A percentile compares a stretch with the other conserved stretches of the same genome.
These are phyloP conservation scores for Danionella dracula DNA, from an alignment of 2,797 vertebrate genomes.

Conservation along the genomic window DNA sequence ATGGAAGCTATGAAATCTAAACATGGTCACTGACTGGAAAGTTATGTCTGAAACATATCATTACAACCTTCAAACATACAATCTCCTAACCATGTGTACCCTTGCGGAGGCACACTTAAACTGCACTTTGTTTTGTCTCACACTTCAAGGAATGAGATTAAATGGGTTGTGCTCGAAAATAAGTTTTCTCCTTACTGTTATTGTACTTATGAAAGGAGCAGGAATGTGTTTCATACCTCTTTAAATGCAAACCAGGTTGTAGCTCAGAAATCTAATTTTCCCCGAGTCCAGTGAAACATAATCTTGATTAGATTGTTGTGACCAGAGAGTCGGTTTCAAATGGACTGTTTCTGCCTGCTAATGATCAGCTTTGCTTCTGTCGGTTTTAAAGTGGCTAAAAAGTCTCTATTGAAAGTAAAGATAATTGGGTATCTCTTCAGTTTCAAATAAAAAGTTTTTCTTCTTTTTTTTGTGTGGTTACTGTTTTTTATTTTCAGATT, in stretches of 20 bases:
- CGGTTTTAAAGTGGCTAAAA: neutral
- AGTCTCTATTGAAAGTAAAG: too few species aligned
- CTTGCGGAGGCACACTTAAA: neutral
- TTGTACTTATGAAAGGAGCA: constrained; percentile 34
- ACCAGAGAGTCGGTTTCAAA: constrained; percentile 10
- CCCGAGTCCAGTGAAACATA: constrained; percentile 16
- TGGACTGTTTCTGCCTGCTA: neutral
- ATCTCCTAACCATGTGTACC: neutral
- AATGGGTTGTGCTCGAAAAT: neutral
- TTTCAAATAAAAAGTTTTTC: too few species aligned
- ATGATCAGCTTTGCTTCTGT: neutral
- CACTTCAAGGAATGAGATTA: neutral
- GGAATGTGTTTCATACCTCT: constrained; percentile 43
- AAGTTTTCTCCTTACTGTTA: too few species aligned
- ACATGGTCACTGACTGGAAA: neutral
- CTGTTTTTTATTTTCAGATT: too few species aligned
- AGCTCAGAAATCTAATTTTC: constrained; percentile 9
- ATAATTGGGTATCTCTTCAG: too few species aligned
- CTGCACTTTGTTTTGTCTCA: neutral
- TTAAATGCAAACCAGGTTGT: constrained; percentile 43
- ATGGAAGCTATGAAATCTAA: constrained; percentile 27
- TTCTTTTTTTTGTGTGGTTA: too few species aligned
- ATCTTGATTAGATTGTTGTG: neutral
- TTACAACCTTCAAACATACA: constrained; percentile 7
- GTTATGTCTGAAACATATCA: constrained; percentile 13